Percentiles rank a stretch among this genome's conserved stretches.
These are phyloP conservation scores for Zootoca vivipara DNA, from an alignment of 2,113 vertebrate genomes.

Conservation along the genomic window DNA sequence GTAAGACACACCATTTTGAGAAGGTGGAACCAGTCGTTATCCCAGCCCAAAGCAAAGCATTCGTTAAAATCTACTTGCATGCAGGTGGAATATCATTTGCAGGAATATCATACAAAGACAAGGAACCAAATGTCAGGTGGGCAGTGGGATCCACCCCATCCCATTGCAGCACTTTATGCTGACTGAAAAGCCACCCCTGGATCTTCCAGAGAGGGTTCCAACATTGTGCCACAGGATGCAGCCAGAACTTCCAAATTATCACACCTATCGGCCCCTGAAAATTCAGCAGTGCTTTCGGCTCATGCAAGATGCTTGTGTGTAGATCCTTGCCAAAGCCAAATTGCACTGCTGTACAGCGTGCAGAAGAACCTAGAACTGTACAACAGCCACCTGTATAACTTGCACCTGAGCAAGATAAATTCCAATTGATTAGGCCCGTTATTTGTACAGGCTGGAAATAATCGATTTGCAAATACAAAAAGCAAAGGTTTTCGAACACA, in stretches of 20 bases:
- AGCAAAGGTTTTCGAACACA: slow-evolving; percentile 15
- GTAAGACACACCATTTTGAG: background rate
- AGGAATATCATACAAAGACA: background rate
- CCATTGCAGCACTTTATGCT: too few species aligned
- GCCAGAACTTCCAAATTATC: background rate
- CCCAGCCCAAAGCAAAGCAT: background rate
- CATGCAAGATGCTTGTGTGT: background rate
- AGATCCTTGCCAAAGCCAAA: background rate
- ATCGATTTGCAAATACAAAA: slow-evolving; percentile 37
- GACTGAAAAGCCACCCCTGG: background rate
- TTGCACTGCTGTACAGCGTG: background rate
- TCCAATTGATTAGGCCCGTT: background rate
- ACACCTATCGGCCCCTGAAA: background rate
- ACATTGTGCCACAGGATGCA: background rate
- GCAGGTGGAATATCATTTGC: background rate
- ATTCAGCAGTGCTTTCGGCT: background rate
- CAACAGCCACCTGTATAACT: background rate
- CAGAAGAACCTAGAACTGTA: background rate
- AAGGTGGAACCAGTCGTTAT: background rate
- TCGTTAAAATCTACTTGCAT: background rate
- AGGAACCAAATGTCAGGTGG: background rate
- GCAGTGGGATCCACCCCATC: background rate
- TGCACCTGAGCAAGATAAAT: background rate
- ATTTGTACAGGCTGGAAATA: background rate
- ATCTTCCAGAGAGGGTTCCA: background rate